These are phyloP conservation scores for Tamandua tetradactyla DNA, from an alignment of 2,797 vertebrate species.

Conservation along the genomic window DNA sequence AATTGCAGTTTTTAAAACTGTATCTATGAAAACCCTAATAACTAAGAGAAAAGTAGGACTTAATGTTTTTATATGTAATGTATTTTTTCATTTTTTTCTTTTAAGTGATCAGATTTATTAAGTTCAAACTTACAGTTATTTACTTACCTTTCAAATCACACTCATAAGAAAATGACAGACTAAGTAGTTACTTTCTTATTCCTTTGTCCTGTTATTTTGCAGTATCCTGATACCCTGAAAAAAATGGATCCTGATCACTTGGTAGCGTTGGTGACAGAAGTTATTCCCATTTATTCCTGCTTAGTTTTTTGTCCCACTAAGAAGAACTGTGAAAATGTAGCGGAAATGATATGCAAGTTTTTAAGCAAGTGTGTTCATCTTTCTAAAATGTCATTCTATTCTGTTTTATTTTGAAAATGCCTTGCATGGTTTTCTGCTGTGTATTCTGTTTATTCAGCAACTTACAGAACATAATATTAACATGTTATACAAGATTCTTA, in stretches of 20 bases:
- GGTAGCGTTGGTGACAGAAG: slow-evolving; percentile 94
- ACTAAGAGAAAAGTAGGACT: slow-evolving; percentile 1
- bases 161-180: not conserved
- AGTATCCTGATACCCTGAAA: slow-evolving; percentile 94
- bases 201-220: slow-evolving; percentile 42
- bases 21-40: not conserved
- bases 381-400: not conserved
- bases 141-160: not conserved
- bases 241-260: slow-evolving; percentile 95
- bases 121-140: not conserved
- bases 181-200: not conserved
- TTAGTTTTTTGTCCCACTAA: slow-evolving; percentile 97
- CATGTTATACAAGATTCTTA: slow-evolving; percentile 29
- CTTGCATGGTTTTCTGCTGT: not conserved
- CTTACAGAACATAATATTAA: not conserved
- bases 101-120: slow-evolving; percentile 51
- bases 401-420: slow-evolving; percentile 28
- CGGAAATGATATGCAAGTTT: slow-evolving; percentile 95
- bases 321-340: slow-evolving; percentile 98
- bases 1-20: not conserved
- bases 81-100: slow-evolving; percentile 28
- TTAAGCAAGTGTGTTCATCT: slow-evolving; percentile 90
- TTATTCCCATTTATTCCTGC: slow-evolving; percentile 95
- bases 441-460: not conserved
- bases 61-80: slow-evolving; percentile 7